Evolutionary conservation across 2,797 vertebrate species (phyloP).

Genomic region (Argyrosomus regius): DNA sequence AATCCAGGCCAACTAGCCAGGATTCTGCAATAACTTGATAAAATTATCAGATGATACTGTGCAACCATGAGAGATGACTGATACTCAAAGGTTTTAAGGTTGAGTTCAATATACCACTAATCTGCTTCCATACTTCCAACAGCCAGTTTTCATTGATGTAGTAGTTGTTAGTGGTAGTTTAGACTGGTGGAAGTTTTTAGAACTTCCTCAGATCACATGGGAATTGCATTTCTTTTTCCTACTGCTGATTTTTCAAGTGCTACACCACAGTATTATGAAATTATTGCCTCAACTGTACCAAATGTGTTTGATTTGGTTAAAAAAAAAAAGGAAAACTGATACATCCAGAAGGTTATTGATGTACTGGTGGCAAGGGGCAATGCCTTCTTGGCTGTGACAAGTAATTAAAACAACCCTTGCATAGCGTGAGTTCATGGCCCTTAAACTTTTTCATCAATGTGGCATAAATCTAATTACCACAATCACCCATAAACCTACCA

Average conservation of each 20-base stretch:
- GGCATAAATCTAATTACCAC: background rate
- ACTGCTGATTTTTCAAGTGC: background rate
- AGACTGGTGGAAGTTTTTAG: background rate
- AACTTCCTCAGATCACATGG: constrained; percentile 6
- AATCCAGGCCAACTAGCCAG: no score
- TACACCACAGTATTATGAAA: background rate
- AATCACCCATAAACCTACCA: background rate
- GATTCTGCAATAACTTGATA: background rate
- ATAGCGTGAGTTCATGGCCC: no score
- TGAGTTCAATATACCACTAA: no score
- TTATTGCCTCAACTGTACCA: constrained; percentile 5
- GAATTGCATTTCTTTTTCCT: background rate
- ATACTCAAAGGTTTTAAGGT: no score
- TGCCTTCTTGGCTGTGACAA: background rate
- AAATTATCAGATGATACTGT: background rate
- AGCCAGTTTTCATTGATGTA: no score
- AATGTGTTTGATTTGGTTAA: constrained; percentile 11
- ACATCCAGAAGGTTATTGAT: background rate
- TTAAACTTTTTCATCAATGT: background rate
- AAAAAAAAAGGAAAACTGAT: background rate
- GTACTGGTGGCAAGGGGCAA: background rate
- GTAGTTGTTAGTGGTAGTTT: background rate
- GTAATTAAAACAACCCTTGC: background rate
- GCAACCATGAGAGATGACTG: no score
- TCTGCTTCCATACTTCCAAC: no score